Evolutionary conservation across 1,140 invertebrate species (phyloP), one percentile per base, ranked within the genome.

Genomic region (Bombus superbus): DNA sequence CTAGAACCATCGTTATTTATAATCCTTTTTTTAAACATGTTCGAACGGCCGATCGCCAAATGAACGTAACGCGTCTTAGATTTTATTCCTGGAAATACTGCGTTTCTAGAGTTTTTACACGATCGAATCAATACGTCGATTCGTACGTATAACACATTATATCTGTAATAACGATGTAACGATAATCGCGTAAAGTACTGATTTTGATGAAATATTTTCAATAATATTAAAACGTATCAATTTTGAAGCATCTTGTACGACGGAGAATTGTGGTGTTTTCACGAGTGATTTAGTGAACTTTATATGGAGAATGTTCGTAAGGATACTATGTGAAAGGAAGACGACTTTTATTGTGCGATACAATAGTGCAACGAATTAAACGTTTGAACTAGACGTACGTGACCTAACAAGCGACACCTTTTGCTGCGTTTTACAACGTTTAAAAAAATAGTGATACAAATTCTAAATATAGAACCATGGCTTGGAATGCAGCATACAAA

Each of bases 1-100:
- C 47, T 38, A 15, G 38, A 73, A 77, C 68, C 62, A 64, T 84
- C 86, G 81, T 89, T 72, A 81, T 76, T 73, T 59, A 35, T 32
- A 42, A 78, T 62, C 11, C n/a, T 22, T 64, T 66, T 44, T 66
- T 38, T 38, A 3, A 15, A 22, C 68, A 62, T 42, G 59, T 42
- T 75, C 35, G 57, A 47, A 47, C 42, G 2, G 5, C 13, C 22
- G 1, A n/a, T 38, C 11, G 25, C 28, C 13, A 44, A 18, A 35
- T 15, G 32, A 53, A 28, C 22, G n/a, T 22, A 28, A 15, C 13
- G 28, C 28, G 9, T n/a, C 0, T 66, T 53, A 25, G 35, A 74
- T 18, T 42, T 44, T 22, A 32, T 53, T 22, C 47, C 1, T 53
- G 47, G 47, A 53, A 53, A 22, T 22, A 53, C 22, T 53, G 22